Percentiles rank a stretch among this genome's conserved stretches.
Evolutionary conservation across 2,888 invertebrate species (phyloP).

Genomic region (Tuberolachnus salignus): DNA sequence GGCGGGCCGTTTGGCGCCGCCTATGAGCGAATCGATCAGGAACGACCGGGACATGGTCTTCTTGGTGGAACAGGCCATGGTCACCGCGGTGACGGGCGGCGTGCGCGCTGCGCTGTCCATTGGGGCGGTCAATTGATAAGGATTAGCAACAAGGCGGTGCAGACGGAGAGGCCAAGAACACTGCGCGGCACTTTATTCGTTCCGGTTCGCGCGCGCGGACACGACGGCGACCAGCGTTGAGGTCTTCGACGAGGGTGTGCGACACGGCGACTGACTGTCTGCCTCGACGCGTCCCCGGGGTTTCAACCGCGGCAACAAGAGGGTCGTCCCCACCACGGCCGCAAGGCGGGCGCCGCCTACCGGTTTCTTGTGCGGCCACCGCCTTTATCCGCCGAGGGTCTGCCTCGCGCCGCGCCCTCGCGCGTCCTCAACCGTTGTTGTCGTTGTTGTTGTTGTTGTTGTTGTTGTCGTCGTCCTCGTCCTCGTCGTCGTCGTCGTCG

Average conservation of each 20-base stretch:
- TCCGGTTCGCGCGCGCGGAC: not conserved
- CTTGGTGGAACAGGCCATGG: slow-evolving; percentile 41
- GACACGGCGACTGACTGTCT: slow-evolving; percentile 44
- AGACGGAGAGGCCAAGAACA: not conserved
- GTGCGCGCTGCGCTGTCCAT: not conserved
- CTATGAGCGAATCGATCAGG: slow-evolving; percentile 78
- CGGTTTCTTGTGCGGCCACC: not conserved
- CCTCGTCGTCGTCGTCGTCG: too few relatives aligned
- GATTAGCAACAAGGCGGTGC: not conserved
- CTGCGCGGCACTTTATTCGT: not conserved
- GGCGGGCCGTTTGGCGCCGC: slow-evolving; percentile 61
- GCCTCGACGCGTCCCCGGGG: not conserved
- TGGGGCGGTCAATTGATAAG: too few relatives aligned
- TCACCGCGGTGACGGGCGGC: not conserved
- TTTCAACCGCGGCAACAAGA: not conserved
- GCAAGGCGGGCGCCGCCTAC: slow-evolving; percentile 30
- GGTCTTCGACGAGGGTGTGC: slow-evolving; percentile 33
- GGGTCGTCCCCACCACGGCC: slow-evolving; percentile 40
- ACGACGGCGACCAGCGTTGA: slow-evolving; percentile 47
- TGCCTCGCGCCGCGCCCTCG: too few relatives aligned
- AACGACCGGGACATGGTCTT: slow-evolving; percentile 78
- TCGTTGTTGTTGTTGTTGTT: too few relatives aligned
- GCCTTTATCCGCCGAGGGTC: slow-evolving; percentile 11
- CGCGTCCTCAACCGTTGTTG: too few relatives aligned
- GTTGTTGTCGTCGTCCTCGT: too few relatives aligned